phyloP scores from a whole-genome alignment of 2,888 invertebrate species.

The Aleiodes alternator region DNA sequence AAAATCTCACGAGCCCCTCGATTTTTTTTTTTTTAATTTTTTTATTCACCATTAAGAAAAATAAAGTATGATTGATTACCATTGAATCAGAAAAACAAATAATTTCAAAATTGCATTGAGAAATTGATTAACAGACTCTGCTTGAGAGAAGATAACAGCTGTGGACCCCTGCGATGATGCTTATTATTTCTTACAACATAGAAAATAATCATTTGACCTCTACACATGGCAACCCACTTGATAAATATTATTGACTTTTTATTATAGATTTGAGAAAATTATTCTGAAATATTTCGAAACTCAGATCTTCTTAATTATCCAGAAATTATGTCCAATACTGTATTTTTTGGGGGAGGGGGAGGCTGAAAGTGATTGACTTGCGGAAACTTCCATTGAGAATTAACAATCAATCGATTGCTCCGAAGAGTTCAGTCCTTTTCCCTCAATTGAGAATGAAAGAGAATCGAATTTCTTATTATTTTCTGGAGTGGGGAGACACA shows the following conservation, averaged over 20 bases:
- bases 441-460: neutral
- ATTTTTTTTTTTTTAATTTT: too few relatives aligned
- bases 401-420: neutral
- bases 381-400: slow-evolving; percentile 1
- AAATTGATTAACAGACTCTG: slow-evolving; percentile 17
- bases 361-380: neutral
- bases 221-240: slow-evolving; percentile 34
- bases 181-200: slow-evolving; percentile 15
- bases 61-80: too few relatives aligned
- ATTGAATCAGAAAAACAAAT: neutral
- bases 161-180: slow-evolving; percentile 23
- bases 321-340: neutral
- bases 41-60: too few relatives aligned
- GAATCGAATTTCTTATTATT: slow-evolving; percentile 1
- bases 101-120: slow-evolving; percentile 1
- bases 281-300: slow-evolving; percentile 2
- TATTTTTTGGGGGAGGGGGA: too few relatives aligned
- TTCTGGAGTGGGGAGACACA: neutral
- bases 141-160: slow-evolving; percentile 24
- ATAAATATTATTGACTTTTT: slow-evolving; percentile 20
- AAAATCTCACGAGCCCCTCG: too few relatives aligned
- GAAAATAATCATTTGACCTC: slow-evolving; percentile 33
- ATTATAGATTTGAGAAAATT: neutral
- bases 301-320: neutral
- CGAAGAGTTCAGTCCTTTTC: neutral